A percentile compares a stretch with the other conserved stretches of the same genome.
Evolutionary conservation across 2,888 invertebrate genomes (phyloP).

Genomic region (Auanema sp.): DNA sequence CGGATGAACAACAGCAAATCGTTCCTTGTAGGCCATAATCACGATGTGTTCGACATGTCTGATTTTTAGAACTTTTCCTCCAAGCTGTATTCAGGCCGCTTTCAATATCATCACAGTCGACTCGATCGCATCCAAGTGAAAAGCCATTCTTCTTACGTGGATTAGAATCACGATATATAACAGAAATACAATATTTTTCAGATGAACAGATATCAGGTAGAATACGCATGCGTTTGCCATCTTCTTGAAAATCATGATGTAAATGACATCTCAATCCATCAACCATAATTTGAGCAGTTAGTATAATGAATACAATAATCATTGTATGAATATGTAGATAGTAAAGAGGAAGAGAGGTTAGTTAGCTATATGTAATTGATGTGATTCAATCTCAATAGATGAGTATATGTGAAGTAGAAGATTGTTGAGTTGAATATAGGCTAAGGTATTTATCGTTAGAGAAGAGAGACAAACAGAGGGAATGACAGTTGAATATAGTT

Average conservation of each 20-base stretch:
- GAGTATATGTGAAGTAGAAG: too few relatives aligned
- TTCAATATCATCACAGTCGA: slow-evolving; percentile 43
- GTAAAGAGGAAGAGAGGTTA: too few relatives aligned
- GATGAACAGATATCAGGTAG: slow-evolving; percentile 40
- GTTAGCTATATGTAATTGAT: too few relatives aligned
- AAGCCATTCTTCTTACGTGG: slow-evolving; percentile 50
- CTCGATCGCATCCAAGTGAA: slow-evolving; percentile 50
- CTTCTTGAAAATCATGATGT: slow-evolving; percentile 45
- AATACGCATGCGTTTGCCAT: slow-evolving; percentile 38
- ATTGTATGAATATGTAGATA: too few relatives aligned
- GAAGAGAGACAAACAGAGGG: too few relatives aligned
- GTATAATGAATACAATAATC: too few relatives aligned
- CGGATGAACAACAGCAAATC: slow-evolving; percentile 51
- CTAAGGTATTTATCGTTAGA: too few relatives aligned
- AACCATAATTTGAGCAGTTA: too few relatives aligned
- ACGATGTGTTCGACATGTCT: slow-evolving; percentile 37
- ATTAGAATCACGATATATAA: slow-evolving; percentile 38
- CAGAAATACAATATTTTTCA: slow-evolving; percentile 29
- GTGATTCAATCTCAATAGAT: too few relatives aligned
- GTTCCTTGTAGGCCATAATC: slow-evolving; percentile 50
- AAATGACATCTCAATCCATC: slow-evolving; percentile 33
- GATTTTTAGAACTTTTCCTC: slow-evolving; percentile 24
- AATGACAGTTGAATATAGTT: too few relatives aligned
- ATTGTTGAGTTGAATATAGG: too few relatives aligned
- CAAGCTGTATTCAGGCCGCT: slow-evolving; percentile 32